Conservation (phyloP, 2,797 vertebrate species). For the Chelon labrosus region DNA sequence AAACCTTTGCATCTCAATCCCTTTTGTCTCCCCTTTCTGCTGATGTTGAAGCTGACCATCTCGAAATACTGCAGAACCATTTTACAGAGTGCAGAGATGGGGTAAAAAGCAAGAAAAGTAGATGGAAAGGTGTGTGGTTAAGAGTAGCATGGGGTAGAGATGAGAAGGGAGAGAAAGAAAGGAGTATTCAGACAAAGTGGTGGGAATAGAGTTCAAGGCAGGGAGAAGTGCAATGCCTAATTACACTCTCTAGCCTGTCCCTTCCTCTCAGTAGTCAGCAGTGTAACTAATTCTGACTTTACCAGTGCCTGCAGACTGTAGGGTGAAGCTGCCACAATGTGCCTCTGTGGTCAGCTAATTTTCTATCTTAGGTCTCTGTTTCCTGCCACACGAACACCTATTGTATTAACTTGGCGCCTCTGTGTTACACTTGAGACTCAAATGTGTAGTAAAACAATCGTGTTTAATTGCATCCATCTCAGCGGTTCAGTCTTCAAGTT, state of each 20-base stretch:
- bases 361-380: conserved; percentile 35
- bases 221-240: conserved; percentile 56
- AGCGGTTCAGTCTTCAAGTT: conserved; percentile 69
- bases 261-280: conserved; percentile 52
- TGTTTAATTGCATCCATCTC: conserved; percentile 76
- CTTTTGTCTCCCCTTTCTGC: conserved; percentile 44
- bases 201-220: conserved; percentile 42
- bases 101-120: conserved; percentile 15
- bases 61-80: conserved; percentile 58
- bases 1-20: conserved; percentile 43
- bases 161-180: conserved; percentile 21
- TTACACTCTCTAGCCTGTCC: conserved; percentile 51
- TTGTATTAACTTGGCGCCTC: conserved; percentile 55
- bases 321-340: conserved; percentile 34
- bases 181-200: conserved; percentile 39
- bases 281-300: conserved; percentile 67
- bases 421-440: conserved; percentile 62
- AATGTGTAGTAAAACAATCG: conserved; percentile 71
- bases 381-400: conserved; percentile 31
- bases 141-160: conserved; percentile 26
- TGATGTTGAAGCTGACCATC: conserved; percentile 38
- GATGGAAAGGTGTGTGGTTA: conserved; percentile 40
- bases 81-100: conserved; percentile 28
- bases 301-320: conserved; percentile 53
- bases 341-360: conserved; percentile 46